A percentile compares a stretch with the other conserved stretches of the same genome.
Conservation (phyloP, 2,113 vertebrate species). For the Tonatia bakeri region DNA sequence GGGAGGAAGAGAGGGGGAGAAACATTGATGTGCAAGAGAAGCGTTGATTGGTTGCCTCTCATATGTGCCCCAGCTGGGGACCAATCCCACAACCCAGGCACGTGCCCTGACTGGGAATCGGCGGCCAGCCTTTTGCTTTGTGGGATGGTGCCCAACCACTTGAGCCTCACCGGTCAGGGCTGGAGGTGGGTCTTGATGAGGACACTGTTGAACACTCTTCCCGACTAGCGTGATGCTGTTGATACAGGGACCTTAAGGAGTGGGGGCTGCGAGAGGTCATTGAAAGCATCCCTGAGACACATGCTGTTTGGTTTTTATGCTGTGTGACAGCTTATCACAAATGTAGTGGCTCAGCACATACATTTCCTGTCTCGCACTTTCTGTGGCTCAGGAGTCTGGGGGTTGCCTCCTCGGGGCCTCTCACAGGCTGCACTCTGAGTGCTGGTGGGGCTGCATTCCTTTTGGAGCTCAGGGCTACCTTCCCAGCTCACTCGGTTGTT, state of each 20-base stretch:
- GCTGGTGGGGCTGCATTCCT: background rate
- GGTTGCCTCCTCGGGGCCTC: background rate
- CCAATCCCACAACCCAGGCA: too few species aligned
- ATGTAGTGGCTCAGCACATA: background rate
- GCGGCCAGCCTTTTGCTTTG: too few species aligned
- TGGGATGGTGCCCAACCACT: too few species aligned
- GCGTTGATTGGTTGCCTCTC: too few species aligned
- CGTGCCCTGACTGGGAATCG: too few species aligned
- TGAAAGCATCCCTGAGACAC: background rate
- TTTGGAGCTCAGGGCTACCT: background rate
- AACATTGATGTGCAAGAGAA: too few species aligned
- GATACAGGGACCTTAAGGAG: background rate
- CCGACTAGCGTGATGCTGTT: fast-evolving
- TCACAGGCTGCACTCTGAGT: background rate
- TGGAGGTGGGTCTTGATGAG: slow-evolving; percentile 84
- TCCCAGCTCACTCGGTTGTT: background rate
- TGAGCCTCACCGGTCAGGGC: background rate
- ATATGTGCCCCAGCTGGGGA: too few species aligned
- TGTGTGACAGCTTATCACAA: background rate
- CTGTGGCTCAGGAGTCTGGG: background rate
- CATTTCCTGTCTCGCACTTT: background rate
- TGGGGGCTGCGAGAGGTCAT: background rate
- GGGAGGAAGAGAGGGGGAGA: too few species aligned
- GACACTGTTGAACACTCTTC: fast-evolving
- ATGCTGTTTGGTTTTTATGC: fast-evolving